Percentiles rank a stretch among this genome's conserved stretches.
These are phyloP conservation scores for Lycocerus yunnanus DNA, from an alignment of 2,888 invertebrate genomes.

Conservation along the genomic window DNA sequence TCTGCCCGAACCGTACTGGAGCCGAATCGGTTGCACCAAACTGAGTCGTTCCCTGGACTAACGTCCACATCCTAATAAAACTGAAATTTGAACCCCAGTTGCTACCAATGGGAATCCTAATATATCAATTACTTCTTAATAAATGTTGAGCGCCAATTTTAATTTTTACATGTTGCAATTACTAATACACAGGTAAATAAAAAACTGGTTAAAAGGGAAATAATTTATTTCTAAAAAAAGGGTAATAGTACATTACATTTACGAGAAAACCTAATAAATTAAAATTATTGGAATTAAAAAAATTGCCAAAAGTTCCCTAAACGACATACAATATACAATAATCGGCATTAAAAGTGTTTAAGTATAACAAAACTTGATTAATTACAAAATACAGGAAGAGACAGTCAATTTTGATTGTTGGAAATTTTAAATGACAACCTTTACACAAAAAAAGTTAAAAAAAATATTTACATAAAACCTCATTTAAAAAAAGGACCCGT, in stretches of 20 bases:
- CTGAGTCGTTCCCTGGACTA: no score
- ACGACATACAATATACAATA: background rate
- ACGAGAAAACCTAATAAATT: background rate
- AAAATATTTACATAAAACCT: background rate
- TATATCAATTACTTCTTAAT: no score
- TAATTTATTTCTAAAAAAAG: conserved; percentile 4
- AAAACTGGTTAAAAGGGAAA: background rate
- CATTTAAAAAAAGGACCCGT: background rate
- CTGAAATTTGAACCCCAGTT: no score
- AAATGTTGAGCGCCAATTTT: no score
- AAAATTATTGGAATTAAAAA: background rate
- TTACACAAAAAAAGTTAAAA: background rate
- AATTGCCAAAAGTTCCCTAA: background rate
- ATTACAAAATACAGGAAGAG: background rate
- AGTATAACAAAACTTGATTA: background rate
- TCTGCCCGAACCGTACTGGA: no score
- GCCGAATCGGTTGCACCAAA: no score
- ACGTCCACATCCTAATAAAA: no score
- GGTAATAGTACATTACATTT: background rate
- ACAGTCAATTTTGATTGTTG: background rate
- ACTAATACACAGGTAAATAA: background rate
- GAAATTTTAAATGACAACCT: background rate
- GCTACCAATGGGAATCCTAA: no score
- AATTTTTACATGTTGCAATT: background rate
- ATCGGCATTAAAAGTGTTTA: background rate